Evolutionary conservation across 2,888 invertebrate genomes (phyloP).

Genomic region (Odiellus spinosus): DNA sequence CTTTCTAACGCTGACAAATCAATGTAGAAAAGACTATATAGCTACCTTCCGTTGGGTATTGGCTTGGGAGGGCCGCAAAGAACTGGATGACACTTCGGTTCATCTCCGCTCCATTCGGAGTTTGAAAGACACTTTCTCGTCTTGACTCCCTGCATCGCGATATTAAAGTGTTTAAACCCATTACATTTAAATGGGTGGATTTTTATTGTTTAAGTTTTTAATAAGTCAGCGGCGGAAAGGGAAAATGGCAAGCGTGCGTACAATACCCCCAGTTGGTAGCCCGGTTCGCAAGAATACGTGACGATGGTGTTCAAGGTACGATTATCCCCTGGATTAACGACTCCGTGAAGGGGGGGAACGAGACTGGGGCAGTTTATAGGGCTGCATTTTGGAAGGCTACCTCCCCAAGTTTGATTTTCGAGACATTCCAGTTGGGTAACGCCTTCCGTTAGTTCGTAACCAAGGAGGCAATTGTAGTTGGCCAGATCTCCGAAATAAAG

Average conservation of each 20-base stretch:
- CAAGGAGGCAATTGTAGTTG: conserved; percentile 14
- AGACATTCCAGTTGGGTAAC: conserved; percentile 8
- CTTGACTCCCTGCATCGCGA: conserved; percentile 10
- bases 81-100: conserved; percentile 20
- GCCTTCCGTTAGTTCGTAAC: conserved; percentile 10
- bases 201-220: too few relatives aligned
- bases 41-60: conserved; percentile 23
- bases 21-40: too few relatives aligned
- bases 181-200: neutral
- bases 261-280: too few relatives aligned
- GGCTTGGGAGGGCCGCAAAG: conserved; percentile 22
- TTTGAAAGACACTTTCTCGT: conserved; percentile 23
- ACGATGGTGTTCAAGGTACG: too few relatives aligned
- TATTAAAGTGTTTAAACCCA: neutral
- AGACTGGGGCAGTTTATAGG: neutral
- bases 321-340: too few relatives aligned
- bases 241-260: too few relatives aligned
- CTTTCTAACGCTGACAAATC: too few relatives aligned
- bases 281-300: too few relatives aligned
- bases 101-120: conserved; percentile 25
- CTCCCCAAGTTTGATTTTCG: conserved; percentile 13
- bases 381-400: conserved; percentile 8
- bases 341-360: too few relatives aligned
- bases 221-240: too few relatives aligned
- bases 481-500: conserved; percentile 15